Evolutionary conservation across 2,113 vertebrate species (phyloP), one percentile per base, ranked within the genome.

Genomic region (Illadopsis cleaveri): DNA sequence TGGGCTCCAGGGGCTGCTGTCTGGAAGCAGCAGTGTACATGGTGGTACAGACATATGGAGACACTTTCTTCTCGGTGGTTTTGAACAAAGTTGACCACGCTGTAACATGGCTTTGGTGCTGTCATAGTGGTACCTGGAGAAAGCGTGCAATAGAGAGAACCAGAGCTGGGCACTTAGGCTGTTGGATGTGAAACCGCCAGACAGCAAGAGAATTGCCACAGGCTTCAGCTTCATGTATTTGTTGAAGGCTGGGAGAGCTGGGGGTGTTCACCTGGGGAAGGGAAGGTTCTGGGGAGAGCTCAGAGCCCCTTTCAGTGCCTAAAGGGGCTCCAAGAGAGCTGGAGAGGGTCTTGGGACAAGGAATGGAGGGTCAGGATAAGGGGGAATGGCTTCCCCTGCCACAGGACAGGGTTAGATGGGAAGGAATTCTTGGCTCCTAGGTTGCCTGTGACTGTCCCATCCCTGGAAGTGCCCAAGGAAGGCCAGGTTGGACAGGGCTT

Each of bases 51-150:
- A 16, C 19, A 15, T 1, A 30, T 1, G 2, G 4, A 17, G n/a
- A 61, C 37, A 25, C 11, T 81, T n/a, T 15, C 28, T 48, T 38
- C 33, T 11, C 1, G 1, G 17, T 42, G 45, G 10, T 25, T 54
- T 12, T 50, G 54, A 62, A 28, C 28, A 11, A 18, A n/a, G 65
- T 3, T 95, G 69, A 45, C 96, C 53, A 58, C 94, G 91, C 89
- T 96, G 92, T 95, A 68, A 42, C 23, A 9, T 69, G 62, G 87
- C 95, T 94, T 90, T 94, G 42, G 73, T 33, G 62, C 96, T 90
- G 97, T 97, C 95, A 80, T 88, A 94, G 91, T 82, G 84, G 86
- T 89, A 65, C 96, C 93, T 93, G 86, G 50, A 45, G 80, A 82
- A 80, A 21, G 47, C 44, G 11, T 4, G 8, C 10, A 5, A 3